These are phyloP conservation scores for Pseudomyrmex pallidus DNA, from an alignment of 1,140 invertebrate species.

Conservation along the genomic window DNA sequence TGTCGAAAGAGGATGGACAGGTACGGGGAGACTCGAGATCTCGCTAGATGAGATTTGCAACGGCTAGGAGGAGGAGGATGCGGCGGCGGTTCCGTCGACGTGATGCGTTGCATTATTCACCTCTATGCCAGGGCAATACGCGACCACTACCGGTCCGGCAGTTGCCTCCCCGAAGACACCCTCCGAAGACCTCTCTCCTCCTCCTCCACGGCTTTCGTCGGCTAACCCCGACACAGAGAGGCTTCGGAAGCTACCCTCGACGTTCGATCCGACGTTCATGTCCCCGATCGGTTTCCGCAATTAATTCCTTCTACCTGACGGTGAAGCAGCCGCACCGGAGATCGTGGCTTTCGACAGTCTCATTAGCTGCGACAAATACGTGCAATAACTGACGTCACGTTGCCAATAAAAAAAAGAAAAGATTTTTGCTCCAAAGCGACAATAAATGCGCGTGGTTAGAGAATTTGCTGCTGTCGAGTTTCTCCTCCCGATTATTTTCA, in stretches of 20 bases:
- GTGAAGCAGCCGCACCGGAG: background rate
- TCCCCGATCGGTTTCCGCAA: constrained; percentile 75
- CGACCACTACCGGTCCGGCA: constrained; percentile 70
- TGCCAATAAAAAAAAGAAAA: too few species aligned
- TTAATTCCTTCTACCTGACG: constrained; percentile 67
- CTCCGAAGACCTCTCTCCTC: background rate
- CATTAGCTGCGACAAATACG: too few species aligned
- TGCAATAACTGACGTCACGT: too few species aligned
- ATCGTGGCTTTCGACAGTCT: too few species aligned
- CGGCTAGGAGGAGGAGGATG: background rate
- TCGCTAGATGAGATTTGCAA: constrained; percentile 79
- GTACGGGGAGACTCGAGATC: constrained; percentile 61
- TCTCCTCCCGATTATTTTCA: too few species aligned
- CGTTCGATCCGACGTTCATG: constrained; percentile 53
- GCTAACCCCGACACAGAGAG: constrained; percentile 66
- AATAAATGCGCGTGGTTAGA: too few species aligned
- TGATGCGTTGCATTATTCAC: constrained; percentile 83
- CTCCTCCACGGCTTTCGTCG: constrained; percentile 12
- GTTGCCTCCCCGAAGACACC: constrained; percentile 55
- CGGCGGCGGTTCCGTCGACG: constrained; percentile 78
- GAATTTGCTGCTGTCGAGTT: too few species aligned
- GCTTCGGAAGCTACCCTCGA: constrained; percentile 71
- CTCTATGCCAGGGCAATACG: constrained; percentile 73
- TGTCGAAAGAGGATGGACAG: constrained; percentile 29
- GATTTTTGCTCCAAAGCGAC: too few species aligned